Evolutionary conservation across 2,888 invertebrate species (phyloP).

Genomic region (Chalcosyrphus nemorum): DNA sequence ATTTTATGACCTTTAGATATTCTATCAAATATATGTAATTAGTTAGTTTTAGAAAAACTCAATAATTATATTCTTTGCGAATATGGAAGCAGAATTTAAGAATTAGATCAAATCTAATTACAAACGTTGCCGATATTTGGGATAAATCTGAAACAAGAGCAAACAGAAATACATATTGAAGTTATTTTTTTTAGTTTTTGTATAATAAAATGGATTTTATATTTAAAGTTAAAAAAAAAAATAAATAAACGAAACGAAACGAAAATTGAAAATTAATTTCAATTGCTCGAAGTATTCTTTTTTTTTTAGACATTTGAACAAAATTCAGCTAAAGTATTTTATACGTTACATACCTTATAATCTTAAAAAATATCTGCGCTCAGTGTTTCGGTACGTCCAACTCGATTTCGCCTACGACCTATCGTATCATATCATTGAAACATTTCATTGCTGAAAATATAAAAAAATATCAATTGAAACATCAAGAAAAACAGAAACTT

Average conservation of each 20-base stretch:
- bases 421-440: slow-evolving; percentile 6
- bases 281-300: too few relatives aligned
- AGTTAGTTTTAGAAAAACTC: slow-evolving; percentile 31
- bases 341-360: slow-evolving; percentile 26
- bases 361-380: slow-evolving; percentile 19
- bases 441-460: slow-evolving; percentile 37
- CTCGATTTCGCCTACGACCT: not conserved
- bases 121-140: slow-evolving; percentile 52
- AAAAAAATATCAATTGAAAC: not conserved
- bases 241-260: too few relatives aligned
- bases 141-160: slow-evolving; percentile 39
- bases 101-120: slow-evolving; percentile 49
- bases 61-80: slow-evolving; percentile 36
- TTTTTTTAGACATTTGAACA: too few relatives aligned
- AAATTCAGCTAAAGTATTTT: too few relatives aligned
- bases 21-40: slow-evolving; percentile 11
- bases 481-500: not conserved
- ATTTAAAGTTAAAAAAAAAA: too few relatives aligned
- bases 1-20: slow-evolving; percentile 28
- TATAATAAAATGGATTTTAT: too few relatives aligned
- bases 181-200: too few relatives aligned
- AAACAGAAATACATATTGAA: not conserved
- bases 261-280: too few relatives aligned
- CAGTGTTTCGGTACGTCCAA: slow-evolving; percentile 19
- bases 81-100: slow-evolving; percentile 63